Evolutionary conservation across 2,888 invertebrate species (phyloP).

Genomic region (Tetheella fluctuosa): DNA sequence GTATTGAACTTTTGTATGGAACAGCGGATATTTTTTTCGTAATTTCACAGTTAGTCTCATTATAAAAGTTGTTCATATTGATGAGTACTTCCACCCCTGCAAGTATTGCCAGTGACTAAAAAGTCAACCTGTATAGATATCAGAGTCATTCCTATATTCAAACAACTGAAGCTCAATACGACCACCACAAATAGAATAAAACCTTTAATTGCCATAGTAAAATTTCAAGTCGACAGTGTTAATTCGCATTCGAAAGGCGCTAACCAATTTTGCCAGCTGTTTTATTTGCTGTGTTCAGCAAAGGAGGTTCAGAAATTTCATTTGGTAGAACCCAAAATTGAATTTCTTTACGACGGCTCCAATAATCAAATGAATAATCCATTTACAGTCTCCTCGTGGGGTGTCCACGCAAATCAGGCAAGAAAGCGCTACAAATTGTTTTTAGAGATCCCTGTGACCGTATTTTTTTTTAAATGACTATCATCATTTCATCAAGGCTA

Average conservation of each 20-base stretch:
- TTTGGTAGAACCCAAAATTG: slow-evolving; percentile 70
- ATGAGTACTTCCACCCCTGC: too few relatives aligned
- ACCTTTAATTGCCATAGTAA: neutral
- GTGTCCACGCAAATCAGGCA: slow-evolving; percentile 45
- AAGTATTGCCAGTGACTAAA: too few relatives aligned
- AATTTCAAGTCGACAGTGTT: slow-evolving; percentile 25
- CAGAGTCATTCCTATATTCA: too few relatives aligned
- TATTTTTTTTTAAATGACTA: neutral
- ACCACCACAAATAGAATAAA: neutral
- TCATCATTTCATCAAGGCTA: too few relatives aligned
- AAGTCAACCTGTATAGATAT: too few relatives aligned
- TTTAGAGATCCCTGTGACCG: slow-evolving; percentile 24
- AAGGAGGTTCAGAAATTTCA: slow-evolving; percentile 68
- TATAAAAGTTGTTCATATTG: too few relatives aligned
- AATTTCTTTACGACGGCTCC: slow-evolving; percentile 74
- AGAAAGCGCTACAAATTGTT: slow-evolving; percentile 33
- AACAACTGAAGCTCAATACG: neutral
- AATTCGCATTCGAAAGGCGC: slow-evolving; percentile 31
- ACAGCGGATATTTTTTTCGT: too few relatives aligned
- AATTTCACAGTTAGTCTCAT: too few relatives aligned
- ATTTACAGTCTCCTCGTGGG: slow-evolving; percentile 56
- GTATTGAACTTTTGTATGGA: too few relatives aligned
- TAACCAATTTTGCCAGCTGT: slow-evolving; percentile 49
- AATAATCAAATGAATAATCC: slow-evolving; percentile 80
- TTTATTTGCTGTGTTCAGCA: slow-evolving; percentile 63